Evolutionary conservation across 1,140 invertebrate genomes (phyloP).

Genomic region (Liolophura sinensis): DNA sequence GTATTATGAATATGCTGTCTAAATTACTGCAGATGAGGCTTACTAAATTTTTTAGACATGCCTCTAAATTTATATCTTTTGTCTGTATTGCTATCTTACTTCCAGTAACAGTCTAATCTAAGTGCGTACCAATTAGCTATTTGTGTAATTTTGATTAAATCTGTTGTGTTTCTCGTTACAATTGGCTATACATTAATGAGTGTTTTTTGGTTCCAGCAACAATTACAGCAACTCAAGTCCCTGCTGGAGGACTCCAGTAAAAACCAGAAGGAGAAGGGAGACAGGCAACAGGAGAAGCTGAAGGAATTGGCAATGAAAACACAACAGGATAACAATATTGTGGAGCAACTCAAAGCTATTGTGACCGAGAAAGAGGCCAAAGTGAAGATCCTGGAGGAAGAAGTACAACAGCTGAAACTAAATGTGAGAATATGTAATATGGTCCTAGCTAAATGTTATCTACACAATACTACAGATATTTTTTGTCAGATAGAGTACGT

Average conservation of each 20-base stretch:
- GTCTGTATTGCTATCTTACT: too few relatives aligned
- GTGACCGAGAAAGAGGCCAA: slow-evolving; percentile 45
- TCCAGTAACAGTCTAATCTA: too few relatives aligned
- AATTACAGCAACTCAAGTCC: slow-evolving; percentile 44
- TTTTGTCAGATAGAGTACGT: too few relatives aligned
- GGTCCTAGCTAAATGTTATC: background rate
- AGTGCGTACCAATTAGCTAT: too few relatives aligned
- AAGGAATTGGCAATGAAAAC: slow-evolving; percentile 36
- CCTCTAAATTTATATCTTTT: too few relatives aligned
- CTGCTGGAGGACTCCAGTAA: slow-evolving; percentile 37
- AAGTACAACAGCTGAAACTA: slow-evolving; percentile 32
- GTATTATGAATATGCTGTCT: too few relatives aligned
- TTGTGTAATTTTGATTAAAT: too few relatives aligned
- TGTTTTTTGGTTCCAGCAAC: slow-evolving; percentile 34
- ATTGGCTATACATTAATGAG: background rate
- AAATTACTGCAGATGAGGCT: too few relatives aligned
- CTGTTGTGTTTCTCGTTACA: too few relatives aligned
- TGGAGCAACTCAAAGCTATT: slow-evolving; percentile 50
- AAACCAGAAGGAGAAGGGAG: slow-evolving; percentile 25
- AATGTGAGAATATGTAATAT: slow-evolving; percentile 14
- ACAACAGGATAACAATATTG: slow-evolving; percentile 49
- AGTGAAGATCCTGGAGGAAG: slow-evolving; percentile 42
- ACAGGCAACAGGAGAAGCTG: slow-evolving; percentile 27
- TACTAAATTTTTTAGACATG: too few relatives aligned
- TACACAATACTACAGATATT: background rate